Percentiles rank a stretch among this genome's conserved stretches.
Evolutionary conservation across 2,888 invertebrate species (phyloP).

Genomic region (Punctoribates punctum): DNA sequence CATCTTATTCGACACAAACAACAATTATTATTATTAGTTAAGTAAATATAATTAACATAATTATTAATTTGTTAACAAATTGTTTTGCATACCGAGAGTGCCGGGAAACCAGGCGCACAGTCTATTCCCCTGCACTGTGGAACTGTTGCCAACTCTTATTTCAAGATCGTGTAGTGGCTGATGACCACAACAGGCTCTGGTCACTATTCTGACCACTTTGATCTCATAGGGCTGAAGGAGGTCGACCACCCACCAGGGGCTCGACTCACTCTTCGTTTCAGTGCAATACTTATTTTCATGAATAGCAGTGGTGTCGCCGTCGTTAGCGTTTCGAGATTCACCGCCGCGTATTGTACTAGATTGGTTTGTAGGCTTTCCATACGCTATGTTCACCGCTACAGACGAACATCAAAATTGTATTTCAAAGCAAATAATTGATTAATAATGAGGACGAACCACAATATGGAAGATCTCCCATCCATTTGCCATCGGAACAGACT

Average conservation of each 20-base stretch:
- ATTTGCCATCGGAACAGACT: constrained; percentile 69
- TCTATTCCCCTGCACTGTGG: constrained; percentile 78
- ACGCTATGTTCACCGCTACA: constrained; percentile 51
- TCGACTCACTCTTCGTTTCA: constrained; percentile 81
- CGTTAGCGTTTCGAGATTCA: constrained; percentile 76
- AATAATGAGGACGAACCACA: constrained; percentile 64
- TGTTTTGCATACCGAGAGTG: constrained; percentile 59
- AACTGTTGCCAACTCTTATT: constrained; percentile 68
- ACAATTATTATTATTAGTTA: not conserved
- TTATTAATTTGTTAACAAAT: not conserved
- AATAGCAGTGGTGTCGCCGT: constrained; percentile 75
- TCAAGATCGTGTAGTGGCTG: constrained; percentile 83
- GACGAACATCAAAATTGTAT: not conserved
- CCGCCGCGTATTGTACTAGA: constrained; percentile 77
- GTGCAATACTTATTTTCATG: constrained; percentile 84
- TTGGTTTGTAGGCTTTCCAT: constrained; percentile 75
- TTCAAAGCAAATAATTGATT: not conserved
- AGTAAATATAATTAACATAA: constrained; percentile 8
- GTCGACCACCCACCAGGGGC: constrained; percentile 92
- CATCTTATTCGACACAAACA: constrained; percentile 59
- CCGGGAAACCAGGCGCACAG: constrained; percentile 91
- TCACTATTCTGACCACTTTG: constrained; percentile 78
- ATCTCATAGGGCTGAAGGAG: constrained; percentile 76
- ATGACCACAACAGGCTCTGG: constrained; percentile 63
- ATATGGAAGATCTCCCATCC: constrained; percentile 77